A percentile compares a stretch with the other conserved stretches of the same genome.
Evolutionary conservation across 2,797 vertebrate species (phyloP).

Genomic region (Pachyuromys duprasi): DNA sequence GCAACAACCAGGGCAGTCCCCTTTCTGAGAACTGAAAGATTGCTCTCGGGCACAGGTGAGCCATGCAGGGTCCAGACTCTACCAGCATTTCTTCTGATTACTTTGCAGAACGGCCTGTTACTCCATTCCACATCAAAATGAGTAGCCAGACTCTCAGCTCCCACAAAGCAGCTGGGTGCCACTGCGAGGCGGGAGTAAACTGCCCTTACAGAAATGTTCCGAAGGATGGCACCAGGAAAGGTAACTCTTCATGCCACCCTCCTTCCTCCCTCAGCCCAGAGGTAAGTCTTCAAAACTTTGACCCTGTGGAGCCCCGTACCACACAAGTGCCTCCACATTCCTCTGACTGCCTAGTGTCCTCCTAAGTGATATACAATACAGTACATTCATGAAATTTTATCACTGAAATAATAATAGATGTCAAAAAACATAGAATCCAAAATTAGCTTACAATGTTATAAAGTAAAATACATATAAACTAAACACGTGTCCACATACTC

Average conservation of each 20-base stretch:
- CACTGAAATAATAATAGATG: constrained; percentile 59
- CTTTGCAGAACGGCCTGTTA: constrained; percentile 1
- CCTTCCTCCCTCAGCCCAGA: not conserved
- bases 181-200: not conserved
- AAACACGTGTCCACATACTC: constrained; percentile 27
- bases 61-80: not conserved
- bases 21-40: constrained; percentile 9
- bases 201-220: not conserved
- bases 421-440: constrained; percentile 40
- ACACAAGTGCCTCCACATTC: constrained; percentile 17
- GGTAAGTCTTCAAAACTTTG: constrained; percentile 26
- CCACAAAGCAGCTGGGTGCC: constrained; percentile 1
- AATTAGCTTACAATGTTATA: constrained; percentile 48
- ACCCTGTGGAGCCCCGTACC: not conserved
- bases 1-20: constrained; percentile 38
- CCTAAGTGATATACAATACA: constrained; percentile 64
- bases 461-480: constrained; percentile 31
- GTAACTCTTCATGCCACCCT: not conserved
- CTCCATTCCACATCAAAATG: constrained; percentile 2
- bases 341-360: constrained; percentile 65
- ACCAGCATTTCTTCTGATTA: constrained; percentile 8
- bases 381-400: constrained; percentile 60
- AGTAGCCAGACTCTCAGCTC: constrained; percentile 17
- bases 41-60: not conserved
- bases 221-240: not conserved